phyloP scores from a whole-genome alignment of 2,113 vertebrate genomes.

The Catharus minimus region DNA sequence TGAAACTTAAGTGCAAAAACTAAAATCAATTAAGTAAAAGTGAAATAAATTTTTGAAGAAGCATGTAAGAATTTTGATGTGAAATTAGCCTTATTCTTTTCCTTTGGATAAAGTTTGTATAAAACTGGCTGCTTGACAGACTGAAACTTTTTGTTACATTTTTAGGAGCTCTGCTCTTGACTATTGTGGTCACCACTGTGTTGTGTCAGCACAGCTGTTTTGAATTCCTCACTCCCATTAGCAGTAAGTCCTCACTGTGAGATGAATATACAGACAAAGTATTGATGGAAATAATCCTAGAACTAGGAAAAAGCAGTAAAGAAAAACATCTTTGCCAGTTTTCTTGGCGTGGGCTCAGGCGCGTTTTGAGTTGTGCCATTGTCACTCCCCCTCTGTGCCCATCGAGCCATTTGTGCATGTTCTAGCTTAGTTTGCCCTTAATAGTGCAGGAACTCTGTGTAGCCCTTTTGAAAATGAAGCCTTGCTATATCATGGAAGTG shows the following conservation, averaged over 20 bases:
- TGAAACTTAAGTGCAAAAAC: not conserved
- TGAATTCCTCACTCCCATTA: not conserved
- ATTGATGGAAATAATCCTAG: not conserved
- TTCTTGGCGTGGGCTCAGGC: not conserved
- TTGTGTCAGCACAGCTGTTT: not conserved
- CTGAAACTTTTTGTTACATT: not conserved
- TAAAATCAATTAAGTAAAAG: not conserved
- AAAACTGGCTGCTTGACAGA: not conserved
- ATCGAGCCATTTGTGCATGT: conserved; percentile 31
- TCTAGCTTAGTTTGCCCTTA: conserved; percentile 68
- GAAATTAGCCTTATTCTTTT: not conserved
- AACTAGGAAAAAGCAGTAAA: conserved; percentile 14
- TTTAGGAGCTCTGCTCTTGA: not conserved
- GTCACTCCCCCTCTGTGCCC: conserved; percentile 1
- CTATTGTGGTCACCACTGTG: not conserved
- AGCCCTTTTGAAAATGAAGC: conserved; percentile 51
- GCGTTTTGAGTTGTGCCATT: not conserved
- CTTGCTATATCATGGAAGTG: conserved; percentile 7
- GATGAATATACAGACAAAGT: not conserved
- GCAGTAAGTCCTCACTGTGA: not conserved
- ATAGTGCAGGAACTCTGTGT: conserved; percentile 61
- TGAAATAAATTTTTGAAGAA: not conserved
- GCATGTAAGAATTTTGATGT: not conserved
- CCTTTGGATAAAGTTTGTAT: not conserved
- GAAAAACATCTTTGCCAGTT: conserved; percentile 1